These are phyloP conservation scores for Nomada ferruginata DNA, from an alignment of 2,888 invertebrate genomes.

Conservation along the genomic window DNA sequence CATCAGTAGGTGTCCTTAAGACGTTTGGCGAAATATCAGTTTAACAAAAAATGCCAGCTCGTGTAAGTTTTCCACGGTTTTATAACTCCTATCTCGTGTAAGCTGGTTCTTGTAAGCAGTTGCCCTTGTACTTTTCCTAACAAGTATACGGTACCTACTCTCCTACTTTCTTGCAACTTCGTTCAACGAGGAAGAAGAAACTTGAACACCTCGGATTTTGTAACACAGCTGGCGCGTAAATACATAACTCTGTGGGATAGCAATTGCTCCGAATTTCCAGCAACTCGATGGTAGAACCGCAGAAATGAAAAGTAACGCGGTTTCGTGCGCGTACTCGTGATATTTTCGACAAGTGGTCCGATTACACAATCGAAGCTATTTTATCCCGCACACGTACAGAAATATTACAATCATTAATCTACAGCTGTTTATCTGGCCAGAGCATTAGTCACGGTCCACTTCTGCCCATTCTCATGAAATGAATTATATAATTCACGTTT, in stretches of 20 bases:
- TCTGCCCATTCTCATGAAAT: slow-evolving; percentile 18
- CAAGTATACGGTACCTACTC: not conserved
- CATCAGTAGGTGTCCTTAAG: not conserved
- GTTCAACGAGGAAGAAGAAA: slow-evolving; percentile 4
- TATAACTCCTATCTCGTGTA: no score
- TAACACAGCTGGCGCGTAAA: not conserved
- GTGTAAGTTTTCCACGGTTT: no score
- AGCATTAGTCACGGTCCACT: slow-evolving; percentile 40
- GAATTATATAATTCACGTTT: slow-evolving; percentile 46
- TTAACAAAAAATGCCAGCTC: no score
- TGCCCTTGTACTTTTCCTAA: not conserved
- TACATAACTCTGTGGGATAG: not conserved
- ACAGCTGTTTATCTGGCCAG: not conserved
- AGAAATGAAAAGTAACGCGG: not conserved
- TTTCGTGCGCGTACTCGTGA: not conserved
- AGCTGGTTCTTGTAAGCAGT: not conserved
- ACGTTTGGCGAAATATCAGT: no score
- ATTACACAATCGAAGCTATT: not conserved
- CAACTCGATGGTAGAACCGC: not conserved
- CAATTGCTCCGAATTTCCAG: slow-evolving; percentile 20
- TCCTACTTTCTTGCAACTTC: not conserved
- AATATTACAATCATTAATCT: slow-evolving; percentile 9
- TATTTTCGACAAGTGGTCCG: not conserved
- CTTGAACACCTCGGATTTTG: not conserved
- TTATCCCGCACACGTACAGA: not conserved